Conservation (phyloP, 1,140 invertebrate species). For the Bemisia tabaci region DNA sequence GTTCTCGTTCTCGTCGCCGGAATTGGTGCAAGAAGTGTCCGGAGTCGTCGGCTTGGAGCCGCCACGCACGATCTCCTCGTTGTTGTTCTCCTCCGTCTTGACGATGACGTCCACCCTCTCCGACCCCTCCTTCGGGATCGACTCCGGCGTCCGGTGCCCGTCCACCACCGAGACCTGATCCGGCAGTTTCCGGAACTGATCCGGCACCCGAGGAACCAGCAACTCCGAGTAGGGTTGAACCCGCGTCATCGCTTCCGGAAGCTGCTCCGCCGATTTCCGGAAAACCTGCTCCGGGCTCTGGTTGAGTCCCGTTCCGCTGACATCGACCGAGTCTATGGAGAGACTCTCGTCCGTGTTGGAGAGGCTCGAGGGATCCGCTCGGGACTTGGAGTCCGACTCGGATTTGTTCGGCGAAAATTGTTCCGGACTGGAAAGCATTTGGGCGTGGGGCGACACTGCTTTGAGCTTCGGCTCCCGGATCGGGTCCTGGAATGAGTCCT, state of each 20-base stretch:
- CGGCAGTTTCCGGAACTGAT: too few species aligned
- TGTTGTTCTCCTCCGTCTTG: neutral
- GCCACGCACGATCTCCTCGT: neutral
- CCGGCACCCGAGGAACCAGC: too few species aligned
- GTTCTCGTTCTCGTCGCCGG: constrained; percentile 11
- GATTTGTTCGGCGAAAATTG: neutral
- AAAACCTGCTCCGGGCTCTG: too few species aligned
- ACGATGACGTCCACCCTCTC: neutral
- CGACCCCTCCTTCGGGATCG: neutral
- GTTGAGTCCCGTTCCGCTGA: too few species aligned
- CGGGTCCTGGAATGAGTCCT: too few species aligned
- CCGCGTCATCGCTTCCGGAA: too few species aligned
- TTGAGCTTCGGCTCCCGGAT: neutral
- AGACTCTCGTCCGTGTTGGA: neutral
- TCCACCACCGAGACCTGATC: too few species aligned
- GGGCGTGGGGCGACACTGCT: neutral
- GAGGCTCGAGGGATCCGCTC: neutral
- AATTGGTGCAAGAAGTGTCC: neutral
- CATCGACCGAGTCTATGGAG: neutral
- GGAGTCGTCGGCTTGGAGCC: neutral
- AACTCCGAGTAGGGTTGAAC: too few species aligned
- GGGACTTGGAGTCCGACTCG: neutral
- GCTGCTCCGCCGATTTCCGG: too few species aligned
- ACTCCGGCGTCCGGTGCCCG: neutral
- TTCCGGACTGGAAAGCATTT: neutral